A percentile compares a stretch with the other conserved stretches of the same genome.
Evolutionary conservation across 2,113 vertebrate genomes (phyloP).

Genomic region (Eubucco bourcierii): DNA sequence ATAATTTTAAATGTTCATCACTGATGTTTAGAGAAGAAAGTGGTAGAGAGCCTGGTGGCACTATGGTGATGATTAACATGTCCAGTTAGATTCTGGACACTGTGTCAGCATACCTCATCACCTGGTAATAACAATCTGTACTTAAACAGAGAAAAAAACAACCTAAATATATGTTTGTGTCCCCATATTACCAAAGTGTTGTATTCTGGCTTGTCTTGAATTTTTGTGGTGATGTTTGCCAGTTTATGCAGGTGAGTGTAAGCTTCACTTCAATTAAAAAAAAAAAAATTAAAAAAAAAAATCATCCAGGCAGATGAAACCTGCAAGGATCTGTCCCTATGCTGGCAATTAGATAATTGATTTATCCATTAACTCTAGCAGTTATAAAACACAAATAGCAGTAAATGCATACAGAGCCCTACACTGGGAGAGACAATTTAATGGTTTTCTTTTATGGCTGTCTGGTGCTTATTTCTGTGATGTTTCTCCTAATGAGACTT

Average conservation of each 20-base stretch:
- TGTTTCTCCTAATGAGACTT: constrained; percentile 48
- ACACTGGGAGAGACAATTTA: neutral
- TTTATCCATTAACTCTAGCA: constrained; percentile 35
- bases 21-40: neutral
- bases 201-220: neutral
- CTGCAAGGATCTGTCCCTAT: neutral
- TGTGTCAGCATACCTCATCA: neutral
- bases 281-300: too few relatives aligned
- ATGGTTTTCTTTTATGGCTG: constrained; percentile 48
- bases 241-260: neutral
- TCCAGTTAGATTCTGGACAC: neutral
- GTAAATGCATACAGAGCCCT: neutral
- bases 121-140: neutral
- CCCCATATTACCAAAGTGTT: neutral
- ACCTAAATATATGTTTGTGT: neutral
- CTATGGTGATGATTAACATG: constrained; percentile 24
- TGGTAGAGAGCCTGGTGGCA: neutral
- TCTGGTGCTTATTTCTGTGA: constrained; percentile 46
- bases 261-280: neutral
- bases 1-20: neutral
- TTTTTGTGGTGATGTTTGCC: neutral
- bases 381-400: constrained; percentile 46
- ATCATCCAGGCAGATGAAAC: neutral
- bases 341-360: constrained; percentile 23
- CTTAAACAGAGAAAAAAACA: neutral